Evolutionary conservation across 1,140 invertebrate species (phyloP).

Genomic region (Campoletis sonorensis): DNA sequence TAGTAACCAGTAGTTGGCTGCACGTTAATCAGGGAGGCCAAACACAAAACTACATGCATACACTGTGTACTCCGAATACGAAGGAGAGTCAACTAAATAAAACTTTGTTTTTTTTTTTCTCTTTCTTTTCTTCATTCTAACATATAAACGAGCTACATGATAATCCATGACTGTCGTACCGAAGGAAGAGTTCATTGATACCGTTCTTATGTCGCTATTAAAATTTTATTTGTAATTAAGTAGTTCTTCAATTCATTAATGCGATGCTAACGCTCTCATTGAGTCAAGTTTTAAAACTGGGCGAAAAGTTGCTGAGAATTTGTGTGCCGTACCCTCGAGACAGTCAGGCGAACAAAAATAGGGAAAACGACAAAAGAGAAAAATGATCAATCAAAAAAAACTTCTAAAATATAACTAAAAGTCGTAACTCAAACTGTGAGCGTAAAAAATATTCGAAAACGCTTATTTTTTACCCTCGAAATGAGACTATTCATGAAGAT

Average conservation of each 20-base stretch:
- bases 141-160: neutral
- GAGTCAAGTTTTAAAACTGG: neutral
- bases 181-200: neutral
- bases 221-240: neutral
- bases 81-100: slow-evolving; percentile 65
- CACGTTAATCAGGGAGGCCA: slow-evolving; percentile 75
- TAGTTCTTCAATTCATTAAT: neutral
- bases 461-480: neutral
- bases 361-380: slow-evolving; percentile 23
- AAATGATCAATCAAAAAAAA: slow-evolving; percentile 38
- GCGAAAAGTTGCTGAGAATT: neutral
- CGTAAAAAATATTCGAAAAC: slow-evolving; percentile 5
- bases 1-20: slow-evolving; percentile 77
- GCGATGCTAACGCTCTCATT: neutral
- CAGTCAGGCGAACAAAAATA: slow-evolving; percentile 60
- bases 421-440: neutral
- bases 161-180: neutral
- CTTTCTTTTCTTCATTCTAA: slow-evolving; percentile 13
- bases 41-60: slow-evolving; percentile 77
- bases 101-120: slow-evolving; percentile 51
- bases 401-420: neutral
- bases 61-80: slow-evolving; percentile 76
- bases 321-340: slow-evolving; percentile 39
- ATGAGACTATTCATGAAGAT: neutral
- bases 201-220: neutral